Conservation (phyloP, 2,797 vertebrate genomes). For the Babyrousa celebensis region DNA sequence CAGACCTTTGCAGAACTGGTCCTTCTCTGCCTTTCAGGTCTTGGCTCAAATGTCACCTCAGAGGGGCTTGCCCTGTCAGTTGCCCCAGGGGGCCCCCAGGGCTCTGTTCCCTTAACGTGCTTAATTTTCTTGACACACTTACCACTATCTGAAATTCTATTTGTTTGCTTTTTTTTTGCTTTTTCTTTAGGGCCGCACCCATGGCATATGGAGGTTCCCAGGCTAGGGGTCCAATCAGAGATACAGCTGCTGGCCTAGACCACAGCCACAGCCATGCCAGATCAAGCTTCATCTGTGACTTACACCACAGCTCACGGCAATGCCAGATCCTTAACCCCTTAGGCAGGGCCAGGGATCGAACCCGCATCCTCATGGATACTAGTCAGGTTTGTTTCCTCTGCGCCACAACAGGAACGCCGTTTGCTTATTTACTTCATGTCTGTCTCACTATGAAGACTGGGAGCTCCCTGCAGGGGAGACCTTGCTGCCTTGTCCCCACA, state of each 20-base stretch:
- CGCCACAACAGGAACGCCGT: no score
- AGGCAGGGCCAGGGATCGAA: no score
- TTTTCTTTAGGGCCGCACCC: no score
- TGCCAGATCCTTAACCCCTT: no score
- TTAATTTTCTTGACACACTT: background rate
- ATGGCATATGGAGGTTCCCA: no score
- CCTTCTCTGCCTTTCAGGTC: background rate
- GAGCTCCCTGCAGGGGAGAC: background rate
- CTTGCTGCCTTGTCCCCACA: background rate
- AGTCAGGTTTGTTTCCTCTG: no score
- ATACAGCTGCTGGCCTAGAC: no score
- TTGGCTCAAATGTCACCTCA: conserved; percentile 23
- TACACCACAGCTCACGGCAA: no score
- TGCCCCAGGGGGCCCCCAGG: background rate
- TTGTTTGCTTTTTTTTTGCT: background rate
- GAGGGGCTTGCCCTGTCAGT: background rate
- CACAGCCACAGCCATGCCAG: no score
- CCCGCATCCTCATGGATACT: no score
- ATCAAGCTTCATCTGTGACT: no score
- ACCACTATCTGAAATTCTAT: background rate
- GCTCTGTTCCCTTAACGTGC: background rate
- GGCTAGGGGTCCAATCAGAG: no score
- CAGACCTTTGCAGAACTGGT: background rate
- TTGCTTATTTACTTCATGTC: background rate
- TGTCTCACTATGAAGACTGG: background rate